Base-by-base conservation (phyloP, 2,113 vertebrate genomes). In the Plotosus lineatus region DNA sequence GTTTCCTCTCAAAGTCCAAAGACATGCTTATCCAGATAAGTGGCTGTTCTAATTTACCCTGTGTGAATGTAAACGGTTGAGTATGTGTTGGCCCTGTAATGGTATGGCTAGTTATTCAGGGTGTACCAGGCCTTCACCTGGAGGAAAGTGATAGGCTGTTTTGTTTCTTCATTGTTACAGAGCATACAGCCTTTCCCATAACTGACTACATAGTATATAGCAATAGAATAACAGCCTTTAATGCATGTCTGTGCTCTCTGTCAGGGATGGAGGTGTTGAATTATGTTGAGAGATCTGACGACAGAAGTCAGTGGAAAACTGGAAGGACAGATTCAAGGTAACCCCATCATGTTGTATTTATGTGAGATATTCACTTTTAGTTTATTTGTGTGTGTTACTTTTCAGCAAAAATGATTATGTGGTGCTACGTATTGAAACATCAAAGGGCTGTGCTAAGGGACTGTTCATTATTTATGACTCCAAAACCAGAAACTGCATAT, bases 251-350 rank as follows among this genome's bases (percentile, higher is more conserved):
- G 0, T 72, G 31, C 28, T 75, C 8, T 84, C 4, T 69, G 28
- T 71, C 86, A 98, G 97, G 94, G 76, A 98, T 99, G 91, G 97
- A 98, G 79, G 90, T 98, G 84, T 91, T 98, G 86, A 98, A 98
- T 92, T 96, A 93, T 58, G 94, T 98, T 77, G 96, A 96, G 75
- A 93, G 96, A 93, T 94, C 94, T 71, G 96, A 98, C 90, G 97
- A 96, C 40, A 97, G 95, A 90, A 94, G 95, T 86, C 94, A 94
- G 31, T 98, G 96, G 97, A 97, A 95, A 91, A 98, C 96, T 83
- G 95, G 93, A 86, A 97, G 95, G 85, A 96, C 95, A 15, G 95
- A 98, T 86, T 94, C 95, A 90, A 96, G 93, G 95, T 96, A 89
- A 82, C 83, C 65, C 3, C 12, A 28, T 10, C 2, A 58, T n/a